Base-by-base conservation (phyloP, 1,140 invertebrate species). In the Dendrolimus kikuchii region DNA sequence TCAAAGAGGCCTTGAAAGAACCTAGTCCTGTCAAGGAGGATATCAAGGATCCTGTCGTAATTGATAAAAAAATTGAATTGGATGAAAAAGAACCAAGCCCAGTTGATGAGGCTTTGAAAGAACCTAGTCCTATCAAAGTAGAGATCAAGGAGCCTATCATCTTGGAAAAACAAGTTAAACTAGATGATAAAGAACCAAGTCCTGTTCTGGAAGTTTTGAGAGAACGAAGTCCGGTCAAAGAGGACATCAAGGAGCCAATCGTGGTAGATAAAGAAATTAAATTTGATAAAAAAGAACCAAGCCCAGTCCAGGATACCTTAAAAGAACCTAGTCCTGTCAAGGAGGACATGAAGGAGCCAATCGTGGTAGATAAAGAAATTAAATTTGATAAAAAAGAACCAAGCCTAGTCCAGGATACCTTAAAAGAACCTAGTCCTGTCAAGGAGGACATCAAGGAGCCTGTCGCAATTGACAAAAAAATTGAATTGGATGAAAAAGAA, bases 121-220 rank as follows among this genome's bases (percentile, higher is more conserved):
- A 36, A 8, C 49, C 40, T 10, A 50, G 49, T 40, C 40, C 49
- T 2, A 6, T 41, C 9, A 42, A 50, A 6, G 5, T 2, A 7
- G 38, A 41, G 41, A 40, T 41, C 0, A 7, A 40, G 4, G 36
- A 50, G 8, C 40, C 40, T 42, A 4, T 23, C 8, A n/a, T 41
- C 0, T 7, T 46, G 45, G 23, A 46, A 2, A 8, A 23, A 46
- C 3, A 10, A 46, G 5, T 23, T 23, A 37, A 42, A 10, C 38
- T 6, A 5, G 53, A 39, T 7, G 53, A 49, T 0, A 54, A 49
- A 43, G 46, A 1, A 4, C 44, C 44, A 38, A 45, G 50, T 37
- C 6, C 44, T 3, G 10, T 47, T 10, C 41, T 47, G 10, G 44
- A 39, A 36, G 45, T 37, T 5, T 38, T 41, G 10, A 41, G 7